Conservation (phyloP, 2,113 vertebrate genomes). For the Vidua chalybeata region DNA sequence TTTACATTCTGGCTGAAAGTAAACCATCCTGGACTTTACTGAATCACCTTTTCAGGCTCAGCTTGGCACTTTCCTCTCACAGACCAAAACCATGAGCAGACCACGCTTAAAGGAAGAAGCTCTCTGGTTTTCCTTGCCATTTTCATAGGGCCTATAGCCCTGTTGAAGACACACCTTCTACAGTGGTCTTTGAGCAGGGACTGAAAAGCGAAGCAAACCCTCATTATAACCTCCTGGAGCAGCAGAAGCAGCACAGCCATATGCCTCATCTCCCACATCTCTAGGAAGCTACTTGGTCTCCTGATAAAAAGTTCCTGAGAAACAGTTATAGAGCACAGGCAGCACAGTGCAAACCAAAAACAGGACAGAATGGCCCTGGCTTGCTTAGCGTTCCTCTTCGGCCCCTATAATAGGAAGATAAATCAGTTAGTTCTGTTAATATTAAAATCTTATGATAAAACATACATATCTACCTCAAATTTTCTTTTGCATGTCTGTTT, state of each 20-base stretch:
- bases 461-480: not conserved
- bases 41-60: not conserved
- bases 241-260: not conserved
- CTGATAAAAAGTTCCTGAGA: not conserved
- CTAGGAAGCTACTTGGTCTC: not conserved
- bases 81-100: not conserved
- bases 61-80: not conserved
- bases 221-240: not conserved
- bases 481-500: not conserved
- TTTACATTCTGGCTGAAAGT: not conserved
- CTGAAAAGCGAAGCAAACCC: not conserved
- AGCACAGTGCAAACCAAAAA: not conserved
- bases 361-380: not conserved
- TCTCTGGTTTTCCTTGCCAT: not conserved
- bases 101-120: not conserved
- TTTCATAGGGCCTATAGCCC: not conserved
- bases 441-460: not conserved
- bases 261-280: accelerated
- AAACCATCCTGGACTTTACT: not conserved
- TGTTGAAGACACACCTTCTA: not conserved
- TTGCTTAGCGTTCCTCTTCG: not conserved
- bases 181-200: not conserved
- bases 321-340: not conserved
- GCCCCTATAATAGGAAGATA: not conserved
- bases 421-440: not conserved